phyloP scores from a whole-genome alignment of 2,113 vertebrate genomes.

The Paratilapia polleni region DNA sequence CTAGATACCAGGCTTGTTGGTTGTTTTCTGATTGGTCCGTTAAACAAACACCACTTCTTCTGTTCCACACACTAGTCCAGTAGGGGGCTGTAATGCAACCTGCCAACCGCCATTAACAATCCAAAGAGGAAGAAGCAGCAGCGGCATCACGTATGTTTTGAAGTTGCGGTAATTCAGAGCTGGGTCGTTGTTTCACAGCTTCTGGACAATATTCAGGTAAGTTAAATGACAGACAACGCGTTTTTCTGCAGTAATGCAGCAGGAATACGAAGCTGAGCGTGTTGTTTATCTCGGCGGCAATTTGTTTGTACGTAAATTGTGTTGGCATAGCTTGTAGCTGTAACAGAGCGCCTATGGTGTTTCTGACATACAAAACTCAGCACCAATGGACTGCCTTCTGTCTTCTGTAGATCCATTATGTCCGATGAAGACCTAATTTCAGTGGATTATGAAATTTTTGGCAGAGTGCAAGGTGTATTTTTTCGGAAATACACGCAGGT shows the following conservation, averaged over 20 bases:
- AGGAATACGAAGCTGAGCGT: background rate
- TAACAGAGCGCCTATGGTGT: background rate
- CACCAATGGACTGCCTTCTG: background rate
- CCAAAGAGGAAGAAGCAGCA: background rate
- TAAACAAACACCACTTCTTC: constrained; percentile 24
- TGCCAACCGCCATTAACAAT: background rate
- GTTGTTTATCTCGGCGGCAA: background rate
- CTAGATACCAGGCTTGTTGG: constrained; percentile 48
- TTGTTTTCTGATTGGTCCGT: constrained; percentile 55
- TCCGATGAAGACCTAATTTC: constrained; percentile 84
- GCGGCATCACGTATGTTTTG: constrained; percentile 36
- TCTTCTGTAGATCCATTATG: constrained; percentile 77
- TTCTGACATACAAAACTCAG: background rate
- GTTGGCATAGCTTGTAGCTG: constrained; percentile 20
- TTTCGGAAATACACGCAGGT: constrained; percentile 96
- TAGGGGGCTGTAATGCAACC: background rate
- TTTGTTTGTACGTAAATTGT: background rate
- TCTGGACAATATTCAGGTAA: constrained; percentile 35
- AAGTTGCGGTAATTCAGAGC: background rate
- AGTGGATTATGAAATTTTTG: constrained; percentile 92
- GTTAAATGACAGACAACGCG: background rate
- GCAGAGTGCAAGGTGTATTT: constrained; percentile 94
- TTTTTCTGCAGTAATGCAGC: accelerated
- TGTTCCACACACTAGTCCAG: background rate
- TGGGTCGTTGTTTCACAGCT: background rate